Evolutionary conservation across 2,113 vertebrate genomes (phyloP), one percentile per base, ranked within the genome.

Genomic region (Fulmarus glacialis): DNA sequence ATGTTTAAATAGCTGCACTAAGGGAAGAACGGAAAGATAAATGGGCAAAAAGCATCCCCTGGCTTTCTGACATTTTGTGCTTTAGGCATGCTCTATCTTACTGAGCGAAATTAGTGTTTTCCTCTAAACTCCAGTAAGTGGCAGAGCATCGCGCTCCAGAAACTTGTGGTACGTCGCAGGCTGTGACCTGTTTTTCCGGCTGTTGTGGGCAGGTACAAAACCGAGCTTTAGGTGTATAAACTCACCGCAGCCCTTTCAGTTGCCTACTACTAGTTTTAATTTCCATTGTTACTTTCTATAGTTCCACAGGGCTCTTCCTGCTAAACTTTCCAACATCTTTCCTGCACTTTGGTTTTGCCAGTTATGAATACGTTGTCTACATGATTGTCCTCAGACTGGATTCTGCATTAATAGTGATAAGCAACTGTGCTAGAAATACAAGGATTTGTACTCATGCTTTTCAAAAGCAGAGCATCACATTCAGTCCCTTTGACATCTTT

Each of bases 181-280:
- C 72, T 4, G 47, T 15, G 32, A 9, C 8, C 42, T 0, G 45
- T 0, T 1, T 21, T 52, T 12, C 45, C 45, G 2, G 27, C 72
- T 36, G 5, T 1, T 8, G 11, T 1, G 55, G 22, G 45, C 45
- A 9, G 30, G 8, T 4, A 13, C 47, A 8, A 3, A 55, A 1
- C 60, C 6, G 8, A 21, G 29, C 60, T 20, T 15, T 1, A 26
- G 9, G 9, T 0, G 12, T 6, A 0, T 3, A 2, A 55, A 12
- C 24, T 18, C 62, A 6, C 43, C 12, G 1, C 40, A 17, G 45
- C 53, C 15, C 48, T 6, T 17, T 3, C 19, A 8, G 8, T 3
- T 2, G 27, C 23, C 12, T 23, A 0, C 42, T 8, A 0, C 8
- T 3, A 0, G 5, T 21, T 43, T 16, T 13, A 2, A 6, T 5